A percentile compares a stretch with the other conserved stretches of the same genome.
Conservation (phyloP, 2,888 invertebrate genomes). For the Pollenia angustigena region DNA sequence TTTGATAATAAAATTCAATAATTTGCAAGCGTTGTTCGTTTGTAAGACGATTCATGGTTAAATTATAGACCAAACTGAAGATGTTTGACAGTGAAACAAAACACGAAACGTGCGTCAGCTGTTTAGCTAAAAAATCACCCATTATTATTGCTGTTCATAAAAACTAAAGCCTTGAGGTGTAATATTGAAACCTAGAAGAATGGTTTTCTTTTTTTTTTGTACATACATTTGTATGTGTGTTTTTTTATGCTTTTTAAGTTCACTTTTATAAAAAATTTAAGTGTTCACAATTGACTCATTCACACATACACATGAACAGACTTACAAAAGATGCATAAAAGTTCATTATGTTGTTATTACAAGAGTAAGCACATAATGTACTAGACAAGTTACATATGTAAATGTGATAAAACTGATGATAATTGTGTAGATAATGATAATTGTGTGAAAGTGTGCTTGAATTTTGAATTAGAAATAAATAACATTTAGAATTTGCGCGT, state of each 20-base stretch:
- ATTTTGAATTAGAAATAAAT: conserved; percentile 10
- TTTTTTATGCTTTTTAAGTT: too few species aligned
- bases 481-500: conserved; percentile 43
- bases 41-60: too few species aligned
- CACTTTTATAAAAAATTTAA: too few species aligned
- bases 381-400: background rate
- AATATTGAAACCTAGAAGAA: conserved; percentile 33
- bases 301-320: too few species aligned
- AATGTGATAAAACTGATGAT: background rate
- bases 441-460: conserved; percentile 1
- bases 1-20: too few species aligned
- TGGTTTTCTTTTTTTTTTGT: background rate
- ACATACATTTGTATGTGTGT: too few species aligned
- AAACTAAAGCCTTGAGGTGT: conserved; percentile 22
- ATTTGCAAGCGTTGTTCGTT: too few species aligned
- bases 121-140: too few species aligned
- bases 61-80: too few species aligned
- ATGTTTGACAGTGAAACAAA: too few species aligned
- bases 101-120: too few species aligned
- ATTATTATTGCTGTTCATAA: background rate
- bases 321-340: conserved; percentile 23
- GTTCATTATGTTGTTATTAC: conserved; percentile 9
- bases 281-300: too few species aligned
- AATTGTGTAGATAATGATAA: conserved; percentile 14
- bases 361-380: background rate